phyloP scores from a whole-genome alignment of 2,888 invertebrate genomes.

The Subacronicta megacephala region DNA sequence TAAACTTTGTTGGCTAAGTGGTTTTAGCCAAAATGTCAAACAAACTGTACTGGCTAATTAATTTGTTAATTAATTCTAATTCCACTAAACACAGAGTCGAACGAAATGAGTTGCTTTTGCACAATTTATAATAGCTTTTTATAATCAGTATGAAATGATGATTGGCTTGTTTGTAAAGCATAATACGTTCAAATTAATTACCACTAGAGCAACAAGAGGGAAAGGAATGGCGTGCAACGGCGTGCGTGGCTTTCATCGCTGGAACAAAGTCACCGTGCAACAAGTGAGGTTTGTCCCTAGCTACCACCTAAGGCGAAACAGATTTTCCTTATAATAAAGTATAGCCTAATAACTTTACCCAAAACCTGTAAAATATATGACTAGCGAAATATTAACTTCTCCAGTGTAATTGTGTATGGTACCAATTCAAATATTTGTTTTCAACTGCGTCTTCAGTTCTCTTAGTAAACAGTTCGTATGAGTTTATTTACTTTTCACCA shows the following conservation, averaged over 20 bases:
- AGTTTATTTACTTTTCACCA: slow-evolving; percentile 88
- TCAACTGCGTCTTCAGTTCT: slow-evolving; percentile 71
- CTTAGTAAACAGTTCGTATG: slow-evolving; percentile 80
- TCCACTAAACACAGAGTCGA: slow-evolving; percentile 1
- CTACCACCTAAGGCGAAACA: slow-evolving; percentile 70
- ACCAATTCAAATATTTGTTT: slow-evolving; percentile 61
- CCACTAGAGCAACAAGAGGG: slow-evolving; percentile 74
- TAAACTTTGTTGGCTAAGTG: too few relatives aligned
- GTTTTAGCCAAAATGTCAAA: not conserved
- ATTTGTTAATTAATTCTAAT: not conserved
- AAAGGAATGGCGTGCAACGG: slow-evolving; percentile 77
- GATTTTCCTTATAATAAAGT: slow-evolving; percentile 62
- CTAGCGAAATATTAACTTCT: slow-evolving; percentile 25
- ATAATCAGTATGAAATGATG: slow-evolving; percentile 45
- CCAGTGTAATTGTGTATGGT: slow-evolving; percentile 50
- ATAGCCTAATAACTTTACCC: slow-evolving; percentile 41
- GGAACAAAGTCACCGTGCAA: slow-evolving; percentile 84
- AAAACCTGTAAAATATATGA: slow-evolving; percentile 30
- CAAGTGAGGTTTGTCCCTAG: slow-evolving; percentile 81
- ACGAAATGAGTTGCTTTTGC: slow-evolving; percentile 10
- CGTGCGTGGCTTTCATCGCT: slow-evolving; percentile 86
- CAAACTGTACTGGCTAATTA: not conserved
- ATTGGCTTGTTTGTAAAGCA: slow-evolving; percentile 51
- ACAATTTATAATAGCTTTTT: slow-evolving; percentile 34
- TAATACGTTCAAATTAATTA: slow-evolving; percentile 64